Conservation (phyloP, 2,113 vertebrate genomes). For the Pituophis catenifer region DNA sequence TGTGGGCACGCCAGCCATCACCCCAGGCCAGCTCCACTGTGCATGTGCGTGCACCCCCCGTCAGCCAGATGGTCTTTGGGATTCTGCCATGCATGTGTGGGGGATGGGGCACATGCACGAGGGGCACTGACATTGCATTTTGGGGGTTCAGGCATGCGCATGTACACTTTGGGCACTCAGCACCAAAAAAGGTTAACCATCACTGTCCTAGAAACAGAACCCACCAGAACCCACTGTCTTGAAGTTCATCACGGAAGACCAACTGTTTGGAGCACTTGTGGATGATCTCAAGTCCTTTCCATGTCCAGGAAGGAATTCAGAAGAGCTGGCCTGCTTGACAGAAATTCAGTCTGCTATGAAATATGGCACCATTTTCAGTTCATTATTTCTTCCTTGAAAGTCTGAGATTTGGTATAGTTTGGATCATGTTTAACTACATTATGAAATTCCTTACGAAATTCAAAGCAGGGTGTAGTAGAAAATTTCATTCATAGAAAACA, state of each 20-base stretch:
- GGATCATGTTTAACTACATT: not conserved
- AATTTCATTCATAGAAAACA: not conserved
- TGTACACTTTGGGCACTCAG: too few species aligned
- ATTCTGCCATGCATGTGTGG: too few species aligned
- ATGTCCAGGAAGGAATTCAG: not conserved
- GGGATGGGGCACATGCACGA: too few species aligned
- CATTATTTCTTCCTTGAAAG: not conserved
- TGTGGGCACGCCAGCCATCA: too few species aligned
- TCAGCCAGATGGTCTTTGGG: too few species aligned
- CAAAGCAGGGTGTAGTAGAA: not conserved
- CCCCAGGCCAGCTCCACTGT: too few species aligned
- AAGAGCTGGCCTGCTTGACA: not conserved
- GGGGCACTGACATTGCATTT: too few species aligned
- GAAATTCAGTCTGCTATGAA: not conserved
- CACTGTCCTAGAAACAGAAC: too few species aligned
- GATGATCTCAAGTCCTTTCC: not conserved
- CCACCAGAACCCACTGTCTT: not conserved
- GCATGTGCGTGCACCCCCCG: too few species aligned
- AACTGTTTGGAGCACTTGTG: not conserved
- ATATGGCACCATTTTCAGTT: not conserved
- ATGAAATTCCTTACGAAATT: not conserved
- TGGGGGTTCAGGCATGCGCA: too few species aligned
- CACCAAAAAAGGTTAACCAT: too few species aligned
- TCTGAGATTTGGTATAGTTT: not conserved
- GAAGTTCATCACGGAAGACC: not conserved